These are phyloP conservation scores for Rhorus exstirpatorius DNA, from an alignment of 2,888 invertebrate species.

Conservation along the genomic window DNA sequence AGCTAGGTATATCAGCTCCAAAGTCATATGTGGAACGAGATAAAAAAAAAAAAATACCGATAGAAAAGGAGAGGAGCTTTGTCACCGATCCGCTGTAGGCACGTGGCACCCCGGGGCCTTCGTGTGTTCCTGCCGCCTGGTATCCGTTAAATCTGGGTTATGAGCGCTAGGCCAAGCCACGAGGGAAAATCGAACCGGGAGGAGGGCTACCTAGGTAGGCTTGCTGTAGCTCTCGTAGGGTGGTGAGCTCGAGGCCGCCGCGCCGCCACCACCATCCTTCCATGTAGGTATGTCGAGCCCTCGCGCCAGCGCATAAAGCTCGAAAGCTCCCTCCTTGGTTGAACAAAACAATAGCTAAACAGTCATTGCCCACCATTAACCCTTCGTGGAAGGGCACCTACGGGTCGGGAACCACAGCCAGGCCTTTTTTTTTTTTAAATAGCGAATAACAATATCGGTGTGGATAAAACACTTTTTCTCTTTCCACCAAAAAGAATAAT, in stretches of 20 bases:
- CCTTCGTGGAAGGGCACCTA: no score
- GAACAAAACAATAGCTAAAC: conserved; percentile 1
- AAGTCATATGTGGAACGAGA: conserved; percentile 3
- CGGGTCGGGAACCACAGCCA: no score
- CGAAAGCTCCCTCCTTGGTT: conserved; percentile 7
- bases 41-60: conserved; percentile 18
- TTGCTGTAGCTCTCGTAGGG: conserved; percentile 44
- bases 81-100: conserved; percentile 45
- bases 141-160: conserved; percentile 83
- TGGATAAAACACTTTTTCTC: no score
- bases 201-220: conserved; percentile 75
- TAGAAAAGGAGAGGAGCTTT: conserved; percentile 28
- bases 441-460: no score
- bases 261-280: conserved; percentile 38
- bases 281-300: conserved; percentile 35
- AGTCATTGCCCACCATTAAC: conserved; percentile 23
- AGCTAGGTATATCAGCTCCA: background rate
- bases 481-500: no score
- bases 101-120: conserved; percentile 43
- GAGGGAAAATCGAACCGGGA: conserved; percentile 81
- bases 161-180: conserved; percentile 81
- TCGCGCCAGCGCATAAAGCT: conserved; percentile 62
- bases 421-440: background rate
- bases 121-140: conserved; percentile 68
- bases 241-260: conserved; percentile 60